Percentiles rank a stretch among this genome's conserved stretches.
These are phyloP conservation scores for Gavialis gangeticus DNA, from an alignment of 2,113 vertebrate species.

Conservation along the genomic window DNA sequence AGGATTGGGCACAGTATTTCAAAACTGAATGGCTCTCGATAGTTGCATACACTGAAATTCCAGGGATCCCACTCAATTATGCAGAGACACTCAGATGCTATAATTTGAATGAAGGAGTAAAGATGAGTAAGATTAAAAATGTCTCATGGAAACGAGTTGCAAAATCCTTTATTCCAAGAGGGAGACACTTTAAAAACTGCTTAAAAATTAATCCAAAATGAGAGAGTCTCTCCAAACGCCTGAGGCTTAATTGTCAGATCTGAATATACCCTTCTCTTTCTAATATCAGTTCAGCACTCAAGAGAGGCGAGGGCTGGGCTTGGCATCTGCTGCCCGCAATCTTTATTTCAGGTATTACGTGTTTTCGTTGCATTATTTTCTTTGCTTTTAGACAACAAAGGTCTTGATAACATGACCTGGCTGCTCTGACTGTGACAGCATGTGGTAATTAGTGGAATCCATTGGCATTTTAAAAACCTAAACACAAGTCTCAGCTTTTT, in stretches of 20 bases:
- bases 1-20: neutral
- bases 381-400: neutral
- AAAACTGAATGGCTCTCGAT: neutral
- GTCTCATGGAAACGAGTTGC: rapidly evolving
- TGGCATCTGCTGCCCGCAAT: neutral
- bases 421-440: slow-evolving; percentile 77
- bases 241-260: neutral
- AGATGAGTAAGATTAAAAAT: neutral
- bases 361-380: neutral
- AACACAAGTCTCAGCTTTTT: slow-evolving; percentile 27
- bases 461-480: slow-evolving; percentile 27
- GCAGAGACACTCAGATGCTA: neutral
- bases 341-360: slow-evolving; percentile 11
- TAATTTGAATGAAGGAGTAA: neutral
- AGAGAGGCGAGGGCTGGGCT: neutral
- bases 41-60: neutral
- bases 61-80: rapidly evolving
- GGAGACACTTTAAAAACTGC: neutral
- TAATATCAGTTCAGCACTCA: neutral
- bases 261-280: neutral
- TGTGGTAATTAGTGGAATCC: slow-evolving; percentile 79
- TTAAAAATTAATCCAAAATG: slow-evolving; percentile 13
- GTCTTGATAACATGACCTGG: slow-evolving; percentile 77
- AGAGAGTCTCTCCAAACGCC: neutral
- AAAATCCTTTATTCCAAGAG: neutral